A percentile compares a stretch with the other conserved stretches of the same genome.
phyloP scores from a whole-genome alignment of 1,140 invertebrate species.

The Ladona fulva region DNA sequence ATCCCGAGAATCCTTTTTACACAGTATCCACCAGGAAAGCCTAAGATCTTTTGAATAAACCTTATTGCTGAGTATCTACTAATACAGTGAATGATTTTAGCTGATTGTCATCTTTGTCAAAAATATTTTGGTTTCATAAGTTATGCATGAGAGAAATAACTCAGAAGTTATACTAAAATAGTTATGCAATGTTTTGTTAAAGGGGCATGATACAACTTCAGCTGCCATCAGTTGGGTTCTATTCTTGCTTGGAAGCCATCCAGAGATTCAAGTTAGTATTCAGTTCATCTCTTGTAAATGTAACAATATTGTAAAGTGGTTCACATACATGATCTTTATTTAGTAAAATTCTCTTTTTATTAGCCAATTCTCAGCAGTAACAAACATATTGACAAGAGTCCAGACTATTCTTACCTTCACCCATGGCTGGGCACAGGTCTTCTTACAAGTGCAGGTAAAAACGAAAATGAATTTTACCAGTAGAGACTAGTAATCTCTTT shows the following conservation, averaged over 20 bases:
- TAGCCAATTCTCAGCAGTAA: constrained; percentile 58
- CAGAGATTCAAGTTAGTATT: constrained; percentile 32
- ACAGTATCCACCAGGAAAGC: too few species aligned
- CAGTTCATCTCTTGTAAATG: neutral
- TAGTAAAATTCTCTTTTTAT: too few species aligned
- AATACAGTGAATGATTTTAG: too few species aligned
- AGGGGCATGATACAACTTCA: constrained; percentile 57
- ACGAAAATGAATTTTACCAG: too few species aligned
- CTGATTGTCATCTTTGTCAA: too few species aligned
- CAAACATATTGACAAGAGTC: constrained; percentile 62
- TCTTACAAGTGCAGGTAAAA: constrained; percentile 50
- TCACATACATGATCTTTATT: too few species aligned
- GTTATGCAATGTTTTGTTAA: constrained; percentile 31
- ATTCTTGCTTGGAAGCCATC: constrained; percentile 40
- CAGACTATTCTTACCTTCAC: constrained; percentile 61
- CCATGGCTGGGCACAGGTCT: constrained; percentile 71
- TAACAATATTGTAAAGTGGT: too few species aligned
- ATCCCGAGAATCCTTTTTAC: too few species aligned
- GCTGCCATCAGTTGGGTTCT: constrained; percentile 41
- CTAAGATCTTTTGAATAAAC: too few species aligned
- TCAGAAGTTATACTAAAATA: neutral
- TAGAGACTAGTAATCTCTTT: too few species aligned
- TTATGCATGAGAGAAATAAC: neutral
- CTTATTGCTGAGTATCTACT: too few species aligned
- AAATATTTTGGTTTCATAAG: neutral